Conservation (phyloP, 2,888 invertebrate genomes). For the Melinaea menophilus region DNA sequence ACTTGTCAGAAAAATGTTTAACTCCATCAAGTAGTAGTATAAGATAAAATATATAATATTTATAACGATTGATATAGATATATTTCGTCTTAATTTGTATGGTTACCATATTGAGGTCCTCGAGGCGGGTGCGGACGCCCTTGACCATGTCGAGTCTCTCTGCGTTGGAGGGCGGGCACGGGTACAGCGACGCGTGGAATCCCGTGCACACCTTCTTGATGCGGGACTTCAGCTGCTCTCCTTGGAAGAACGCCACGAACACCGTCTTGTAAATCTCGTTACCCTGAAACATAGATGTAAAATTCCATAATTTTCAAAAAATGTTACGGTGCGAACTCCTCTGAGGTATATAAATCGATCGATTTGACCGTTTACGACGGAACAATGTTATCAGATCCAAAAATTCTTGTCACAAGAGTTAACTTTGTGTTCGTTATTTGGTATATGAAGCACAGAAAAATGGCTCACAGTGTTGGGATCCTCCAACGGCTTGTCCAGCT, state of each 20-base stretch:
- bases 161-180: slow-evolving; percentile 90
- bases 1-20: too few species aligned
- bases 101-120: slow-evolving; percentile 88
- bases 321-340: too few species aligned
- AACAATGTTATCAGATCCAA: too few species aligned
- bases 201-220: slow-evolving; percentile 97
- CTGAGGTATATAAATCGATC: too few species aligned
- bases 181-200: slow-evolving; percentile 94
- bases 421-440: too few species aligned
- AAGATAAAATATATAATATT: too few species aligned
- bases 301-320: too few species aligned
- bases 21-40: too few species aligned
- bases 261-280: slow-evolving; percentile 93
- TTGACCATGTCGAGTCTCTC: slow-evolving; percentile 94
- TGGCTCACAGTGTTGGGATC: slow-evolving; percentile 88
- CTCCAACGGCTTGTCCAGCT: slow-evolving; percentile 88
- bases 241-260: slow-evolving; percentile 94
- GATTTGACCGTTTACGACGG: too few species aligned
- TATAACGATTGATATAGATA: too few species aligned
- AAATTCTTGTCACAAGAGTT: too few species aligned
- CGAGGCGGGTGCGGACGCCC: slow-evolving; percentile 92
- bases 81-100: too few species aligned
- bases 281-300: slow-evolving; percentile 75
- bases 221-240: slow-evolving; percentile 92
- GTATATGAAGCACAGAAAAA: slow-evolving; percentile 1